A percentile compares a stretch with the other conserved stretches of the same genome.
Conservation (phyloP, 2,113 vertebrate species). For the Acanthochromis polyacanthus region DNA sequence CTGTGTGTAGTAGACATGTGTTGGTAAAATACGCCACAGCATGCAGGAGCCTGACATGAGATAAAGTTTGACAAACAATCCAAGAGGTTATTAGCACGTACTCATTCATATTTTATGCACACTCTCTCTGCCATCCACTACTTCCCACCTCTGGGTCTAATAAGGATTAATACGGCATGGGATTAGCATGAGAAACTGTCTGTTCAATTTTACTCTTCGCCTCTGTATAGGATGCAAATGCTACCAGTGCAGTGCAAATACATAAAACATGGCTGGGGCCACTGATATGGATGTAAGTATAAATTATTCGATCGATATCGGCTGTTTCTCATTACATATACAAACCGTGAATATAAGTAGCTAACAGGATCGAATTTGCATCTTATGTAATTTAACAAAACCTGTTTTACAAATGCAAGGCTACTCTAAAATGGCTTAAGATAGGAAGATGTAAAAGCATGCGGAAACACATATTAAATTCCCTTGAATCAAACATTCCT, state of each 20-base stretch:
- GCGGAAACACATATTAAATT: not conserved
- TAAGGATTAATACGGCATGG: not conserved
- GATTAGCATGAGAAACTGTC: conserved; percentile 1
- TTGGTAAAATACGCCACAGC: conserved; percentile 16
- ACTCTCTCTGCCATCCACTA: conserved; percentile 7
- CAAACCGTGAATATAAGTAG: not conserved
- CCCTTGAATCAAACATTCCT: not conserved
- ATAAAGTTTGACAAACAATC: conserved; percentile 35
- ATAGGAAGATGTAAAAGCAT: not conserved
- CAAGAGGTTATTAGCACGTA: conserved; percentile 39
- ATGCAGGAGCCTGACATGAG: not conserved
- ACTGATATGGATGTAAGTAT: not conserved
- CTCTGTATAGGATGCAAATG: conserved; percentile 1
- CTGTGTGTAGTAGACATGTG: not conserved
- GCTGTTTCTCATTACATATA: not conserved
- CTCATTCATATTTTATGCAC: conserved; percentile 60
- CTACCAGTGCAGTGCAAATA: conserved; percentile 1
- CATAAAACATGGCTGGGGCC: conserved; percentile 30
- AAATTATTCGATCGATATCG: conserved; percentile 3
- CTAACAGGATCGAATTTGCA: not conserved
- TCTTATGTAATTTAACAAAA: not conserved
- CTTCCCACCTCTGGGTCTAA: conserved; percentile 18
- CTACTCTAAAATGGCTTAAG: not conserved
- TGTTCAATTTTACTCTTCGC: conserved; percentile 1
- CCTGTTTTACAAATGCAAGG: not conserved